phyloP scores from a whole-genome alignment of 2,113 vertebrate genomes.

The Ameiurus melas region DNA sequence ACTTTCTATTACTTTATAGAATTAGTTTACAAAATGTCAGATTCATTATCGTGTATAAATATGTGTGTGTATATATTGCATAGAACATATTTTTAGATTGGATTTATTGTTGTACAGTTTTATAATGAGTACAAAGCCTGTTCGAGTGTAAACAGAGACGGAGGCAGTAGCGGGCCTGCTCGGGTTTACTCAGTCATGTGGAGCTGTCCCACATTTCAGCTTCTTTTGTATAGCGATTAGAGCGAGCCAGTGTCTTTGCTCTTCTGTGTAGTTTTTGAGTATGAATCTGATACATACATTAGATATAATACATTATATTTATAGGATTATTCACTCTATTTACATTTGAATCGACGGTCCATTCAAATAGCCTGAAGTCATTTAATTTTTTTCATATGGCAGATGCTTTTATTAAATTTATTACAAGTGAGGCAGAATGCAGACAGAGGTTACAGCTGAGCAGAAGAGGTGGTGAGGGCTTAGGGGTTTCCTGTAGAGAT shows the following conservation, averaged over 20 bases:
- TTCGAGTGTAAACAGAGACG: neutral
- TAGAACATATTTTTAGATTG: neutral
- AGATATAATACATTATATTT: neutral
- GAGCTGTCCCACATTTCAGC: constrained; percentile 38
- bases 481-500: neutral
- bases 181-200: neutral
- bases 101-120: neutral
- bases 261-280: neutral
- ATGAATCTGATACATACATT: neutral
- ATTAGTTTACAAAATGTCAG: neutral
- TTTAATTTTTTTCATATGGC: neutral
- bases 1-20: neutral
- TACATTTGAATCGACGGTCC: neutral
- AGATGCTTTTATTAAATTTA: neutral
- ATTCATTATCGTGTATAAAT: neutral
- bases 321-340: neutral
- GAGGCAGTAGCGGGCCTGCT: neutral
- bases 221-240: neutral
- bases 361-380: neutral
- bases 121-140: neutral
- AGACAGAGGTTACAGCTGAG: neutral
- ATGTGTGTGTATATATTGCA: neutral
- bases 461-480: neutral
- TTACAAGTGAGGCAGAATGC: neutral
- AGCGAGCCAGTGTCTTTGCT: neutral